Evolutionary conservation across 2,888 invertebrate genomes (phyloP), one percentile per base, ranked within the genome.

Genomic region (Pammene aurita): DNA sequence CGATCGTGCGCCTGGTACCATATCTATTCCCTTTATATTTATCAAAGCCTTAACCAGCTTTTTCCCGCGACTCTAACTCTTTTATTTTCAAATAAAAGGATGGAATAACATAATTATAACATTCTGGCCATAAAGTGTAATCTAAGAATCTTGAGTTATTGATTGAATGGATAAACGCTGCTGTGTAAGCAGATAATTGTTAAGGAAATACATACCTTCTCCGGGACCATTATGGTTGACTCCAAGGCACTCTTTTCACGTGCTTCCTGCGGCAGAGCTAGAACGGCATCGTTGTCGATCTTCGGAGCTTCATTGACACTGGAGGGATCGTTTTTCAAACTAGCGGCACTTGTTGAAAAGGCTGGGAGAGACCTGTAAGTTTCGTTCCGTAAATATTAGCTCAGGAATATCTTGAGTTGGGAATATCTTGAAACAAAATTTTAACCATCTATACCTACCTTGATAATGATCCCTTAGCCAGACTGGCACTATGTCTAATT

Each of bases 161-260:
- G 26, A 4, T 26, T 26, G 26, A 26, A 26, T 26, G 26, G 26
- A 26, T 26, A 26, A 4, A 26, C 26, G 1, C 26, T 4, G 4
- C 2, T 26, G 4, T 26, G 26, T 38, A 38, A 38, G 9, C 38
- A 2, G 35, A 35, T 35, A 35, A 38, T 26, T 26, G 26, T 50
- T 5, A 44, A 34, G 14, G 44, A 13, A 63, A 44, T 18, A 77
- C 26, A 26, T 86, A 94, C 95, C 78, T 91, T 90, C 11, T 84
- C 84, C 56, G 94, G 91, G 9, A 95, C 93, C 41, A 90, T 86
- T 79, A 96, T 95, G 55, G 90, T 89, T 65, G 90, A 88, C 68
- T 94, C 92, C 75, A 94, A 79, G 60, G 80, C 78, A 55, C 62
- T 71, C 75, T 89, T 90, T 61, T 93, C 90, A 58, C 86, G 85